Evolutionary conservation across 2,797 vertebrate species (phyloP).

Genomic region (Neostethus bicornis): DNA sequence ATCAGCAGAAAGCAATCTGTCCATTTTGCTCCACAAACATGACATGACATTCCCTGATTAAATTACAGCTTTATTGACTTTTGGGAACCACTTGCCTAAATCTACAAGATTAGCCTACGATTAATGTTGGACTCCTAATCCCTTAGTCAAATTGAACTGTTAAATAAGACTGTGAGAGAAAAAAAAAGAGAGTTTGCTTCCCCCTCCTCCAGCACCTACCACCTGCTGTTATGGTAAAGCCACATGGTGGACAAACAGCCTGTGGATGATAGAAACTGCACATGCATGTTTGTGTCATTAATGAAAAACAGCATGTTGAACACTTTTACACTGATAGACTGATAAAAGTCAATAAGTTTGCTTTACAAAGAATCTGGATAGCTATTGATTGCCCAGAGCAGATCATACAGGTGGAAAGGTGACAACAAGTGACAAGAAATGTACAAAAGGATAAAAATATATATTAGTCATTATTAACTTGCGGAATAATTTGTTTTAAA

Average conservation of each 20-base stretch:
- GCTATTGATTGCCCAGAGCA: constrained; percentile 17
- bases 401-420: constrained; percentile 22
- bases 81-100: constrained; percentile 65
- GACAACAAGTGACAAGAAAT: constrained; percentile 15
- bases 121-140: constrained; percentile 70
- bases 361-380: constrained; percentile 19
- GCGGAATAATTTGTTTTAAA: not conserved
- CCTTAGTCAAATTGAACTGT: constrained; percentile 68
- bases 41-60: constrained; percentile 66
- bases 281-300: constrained; percentile 32
- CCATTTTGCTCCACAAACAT: constrained; percentile 57
- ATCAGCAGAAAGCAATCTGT: constrained; percentile 45
- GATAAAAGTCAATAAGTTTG: constrained; percentile 33
- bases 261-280: constrained; percentile 41
- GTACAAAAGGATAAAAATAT: constrained; percentile 7
- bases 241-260: constrained; percentile 29
- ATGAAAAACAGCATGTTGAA: constrained; percentile 23
- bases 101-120: constrained; percentile 70
- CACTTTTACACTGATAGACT: constrained; percentile 42
- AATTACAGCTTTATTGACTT: constrained; percentile 70
- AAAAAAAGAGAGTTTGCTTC: constrained; percentile 36
- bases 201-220: constrained; percentile 41
- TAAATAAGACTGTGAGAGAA: constrained; percentile 39
- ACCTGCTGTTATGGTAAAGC: constrained; percentile 35
- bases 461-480: constrained; percentile 9